These are phyloP conservation scores for Erethizon dorsatum DNA, from an alignment of 2,797 vertebrate genomes.

Conservation along the genomic window DNA sequence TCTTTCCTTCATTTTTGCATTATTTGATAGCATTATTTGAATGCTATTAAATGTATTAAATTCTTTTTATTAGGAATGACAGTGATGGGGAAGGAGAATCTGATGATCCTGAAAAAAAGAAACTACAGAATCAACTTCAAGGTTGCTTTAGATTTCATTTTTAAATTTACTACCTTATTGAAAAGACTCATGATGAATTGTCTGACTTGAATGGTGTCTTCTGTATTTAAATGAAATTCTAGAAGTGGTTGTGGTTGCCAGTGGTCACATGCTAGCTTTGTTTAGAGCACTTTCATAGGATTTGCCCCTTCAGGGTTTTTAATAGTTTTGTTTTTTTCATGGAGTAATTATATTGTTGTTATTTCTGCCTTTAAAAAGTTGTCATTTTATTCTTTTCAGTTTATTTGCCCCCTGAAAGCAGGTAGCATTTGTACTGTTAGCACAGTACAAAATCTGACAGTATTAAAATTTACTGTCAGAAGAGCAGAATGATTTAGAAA, in stretches of 20 bases:
- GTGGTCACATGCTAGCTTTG: neutral
- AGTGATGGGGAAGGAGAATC: slow-evolving; percentile 98
- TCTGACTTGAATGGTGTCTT: slow-evolving; percentile 11
- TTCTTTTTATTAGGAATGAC: slow-evolving; percentile 94
- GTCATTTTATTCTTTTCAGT: neutral
- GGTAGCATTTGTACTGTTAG: neutral
- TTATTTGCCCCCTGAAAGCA: neutral
- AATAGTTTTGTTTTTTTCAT: neutral
- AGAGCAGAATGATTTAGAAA: neutral
- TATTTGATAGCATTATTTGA: slow-evolving; percentile 72
- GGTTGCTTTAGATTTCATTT: slow-evolving; percentile 89
- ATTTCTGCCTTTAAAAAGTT: slow-evolving; percentile 26
- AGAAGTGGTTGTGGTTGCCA: slow-evolving; percentile 38
- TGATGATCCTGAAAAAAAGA: slow-evolving; percentile 98
- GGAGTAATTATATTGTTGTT: slow-evolving; percentile 6
- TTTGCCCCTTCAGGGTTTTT: neutral
- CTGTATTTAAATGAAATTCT: slow-evolving; percentile 42
- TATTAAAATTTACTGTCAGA: neutral
- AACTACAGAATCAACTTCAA: slow-evolving; percentile 98
- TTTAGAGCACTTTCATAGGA: neutral
- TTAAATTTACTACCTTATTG: slow-evolving; percentile 66
- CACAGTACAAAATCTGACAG: neutral
- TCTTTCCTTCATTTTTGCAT: slow-evolving; percentile 58
- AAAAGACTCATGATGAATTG: slow-evolving; percentile 35
- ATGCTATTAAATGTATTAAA: slow-evolving; percentile 61